Conservation (phyloP, 2,888 invertebrate genomes). For the Blastobasis lacticolella region DNA sequence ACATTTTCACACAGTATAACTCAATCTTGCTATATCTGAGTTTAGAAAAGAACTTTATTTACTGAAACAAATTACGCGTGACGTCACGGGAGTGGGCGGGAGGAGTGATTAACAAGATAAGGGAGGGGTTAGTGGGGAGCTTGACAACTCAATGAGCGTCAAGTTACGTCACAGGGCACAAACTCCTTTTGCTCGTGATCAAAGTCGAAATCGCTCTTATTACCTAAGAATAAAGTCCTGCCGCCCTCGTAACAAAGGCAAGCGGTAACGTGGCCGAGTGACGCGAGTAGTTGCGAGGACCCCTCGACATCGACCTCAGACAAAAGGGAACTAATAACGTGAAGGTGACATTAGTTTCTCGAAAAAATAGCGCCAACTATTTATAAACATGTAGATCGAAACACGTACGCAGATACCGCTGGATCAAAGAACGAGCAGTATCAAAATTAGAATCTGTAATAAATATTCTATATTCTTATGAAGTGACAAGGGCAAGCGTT, state of each 20-base stretch:
- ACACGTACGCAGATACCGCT: too few relatives aligned
- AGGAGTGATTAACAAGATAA: constrained; percentile 27
- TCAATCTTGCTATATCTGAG: too few relatives aligned
- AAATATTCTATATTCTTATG: too few relatives aligned
- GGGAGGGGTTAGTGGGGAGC: constrained; percentile 18
- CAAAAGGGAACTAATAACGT: constrained; percentile 13
- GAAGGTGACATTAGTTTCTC: constrained; percentile 4
- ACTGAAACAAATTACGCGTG: constrained; percentile 26
- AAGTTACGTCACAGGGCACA: constrained; percentile 28
- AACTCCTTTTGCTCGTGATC: not conserved
- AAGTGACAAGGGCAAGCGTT: too few relatives aligned
- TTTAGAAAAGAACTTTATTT: constrained; percentile 18
- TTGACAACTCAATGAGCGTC: constrained; percentile 35
- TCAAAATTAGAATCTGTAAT: too few relatives aligned
- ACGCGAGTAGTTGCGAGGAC: constrained; percentile 12
- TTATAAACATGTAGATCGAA: too few relatives aligned
- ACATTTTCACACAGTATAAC: too few relatives aligned
- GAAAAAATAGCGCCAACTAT: too few relatives aligned
- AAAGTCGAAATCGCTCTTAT: not conserved
- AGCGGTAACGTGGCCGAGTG: not conserved
- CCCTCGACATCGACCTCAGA: constrained; percentile 15
- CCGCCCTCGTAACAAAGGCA: not conserved
- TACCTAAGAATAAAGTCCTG: not conserved
- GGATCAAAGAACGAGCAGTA: too few relatives aligned
- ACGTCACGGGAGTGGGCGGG: constrained; percentile 33